Percentiles rank a stretch among this genome's conserved stretches.
These are phyloP conservation scores for Anniella stebbinsi DNA, from an alignment of 2,797 vertebrate genomes.

Conservation along the genomic window DNA sequence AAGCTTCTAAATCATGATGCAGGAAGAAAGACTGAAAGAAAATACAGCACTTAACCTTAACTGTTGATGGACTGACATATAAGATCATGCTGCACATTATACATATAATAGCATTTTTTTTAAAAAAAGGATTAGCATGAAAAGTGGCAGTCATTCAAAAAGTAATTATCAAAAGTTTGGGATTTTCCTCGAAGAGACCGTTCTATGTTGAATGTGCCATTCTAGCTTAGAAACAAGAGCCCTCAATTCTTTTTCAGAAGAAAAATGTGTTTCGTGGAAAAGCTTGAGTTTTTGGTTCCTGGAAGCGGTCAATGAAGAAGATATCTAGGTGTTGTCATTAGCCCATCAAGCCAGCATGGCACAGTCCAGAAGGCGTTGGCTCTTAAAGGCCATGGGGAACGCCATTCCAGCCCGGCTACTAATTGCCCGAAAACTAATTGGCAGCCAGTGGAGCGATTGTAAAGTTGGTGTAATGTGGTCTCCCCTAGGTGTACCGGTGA, in stretches of 20 bases:
- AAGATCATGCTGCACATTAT: neutral
- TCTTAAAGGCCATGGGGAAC: neutral
- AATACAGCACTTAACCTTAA: neutral
- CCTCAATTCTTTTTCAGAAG: slow-evolving; percentile 20
- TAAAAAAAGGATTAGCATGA: slow-evolving; percentile 11
- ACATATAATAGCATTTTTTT: neutral
- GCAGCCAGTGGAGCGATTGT: no score
- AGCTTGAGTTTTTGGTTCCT: neutral
- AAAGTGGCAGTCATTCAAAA: slow-evolving; percentile 33
- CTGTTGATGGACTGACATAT: slow-evolving; percentile 4
- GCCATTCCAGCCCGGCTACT: neutral
- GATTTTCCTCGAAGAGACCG: neutral
- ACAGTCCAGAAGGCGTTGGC: neutral
- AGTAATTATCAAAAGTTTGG: slow-evolving; percentile 20
- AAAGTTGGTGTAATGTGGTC: no score
- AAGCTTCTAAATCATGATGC: neutral
- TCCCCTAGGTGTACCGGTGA: no score
- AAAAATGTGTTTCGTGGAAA: slow-evolving; percentile 26
- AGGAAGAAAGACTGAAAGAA: slow-evolving; percentile 14
- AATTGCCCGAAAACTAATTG: no score
- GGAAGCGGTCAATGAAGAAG: neutral
- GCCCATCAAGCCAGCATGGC: neutral
- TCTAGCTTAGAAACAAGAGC: slow-evolving; percentile 20
- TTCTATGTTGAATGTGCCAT: slow-evolving; percentile 15
- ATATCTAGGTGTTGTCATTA: neutral